Evolutionary conservation across 2,797 vertebrate species (phyloP), one percentile per base, ranked within the genome.

Genomic region (Cyclopterus lumpus): DNA sequence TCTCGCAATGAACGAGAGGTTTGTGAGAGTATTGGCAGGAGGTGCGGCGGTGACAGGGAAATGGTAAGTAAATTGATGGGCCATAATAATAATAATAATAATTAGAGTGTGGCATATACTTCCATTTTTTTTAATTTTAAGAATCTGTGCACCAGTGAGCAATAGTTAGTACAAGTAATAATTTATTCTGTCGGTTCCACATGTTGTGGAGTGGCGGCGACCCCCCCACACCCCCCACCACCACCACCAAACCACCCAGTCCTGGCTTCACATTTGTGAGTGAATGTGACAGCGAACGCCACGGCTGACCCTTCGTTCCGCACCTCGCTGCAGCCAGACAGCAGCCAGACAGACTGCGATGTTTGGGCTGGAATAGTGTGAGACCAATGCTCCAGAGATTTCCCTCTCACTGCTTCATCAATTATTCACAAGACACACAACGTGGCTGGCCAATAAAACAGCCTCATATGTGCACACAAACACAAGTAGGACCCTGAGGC

Each of bases 341-440:
- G 2, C 36, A 32, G 57, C 55, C 73, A 84, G 80, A 77, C 72
- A 71, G 72, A 77, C 78, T 69, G 55, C 12, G 15, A 65, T 89
- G 91, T 88, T 82, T 86, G 81, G 83, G 73, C 64, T 81, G 77
- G 58, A 34, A 63, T 57, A 66, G 62, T 63, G 81, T 79, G 79
- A 85, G 79, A 86, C 83, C 44, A 73, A 83, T 63, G 73, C 88
- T 77, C 86, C 57, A 80, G 86, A 87, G 89, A 90, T 44, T 76
- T 58, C 67, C 44, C 48, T 60, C 66, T 49, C 68, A 18, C 82
- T 69, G 34, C 79, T 58, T 48, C 49, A 92, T 94, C 60, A 94
- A 95, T 94, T 90, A 94, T 94, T 93, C 71, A 92, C 67, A 53
- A 74, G 65, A 73, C 70, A 67, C 66, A 53, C 51, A 84, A 82